Base-by-base conservation (phyloP, 2,113 vertebrate genomes). In the Hippoglossus stenolepis region DNA sequence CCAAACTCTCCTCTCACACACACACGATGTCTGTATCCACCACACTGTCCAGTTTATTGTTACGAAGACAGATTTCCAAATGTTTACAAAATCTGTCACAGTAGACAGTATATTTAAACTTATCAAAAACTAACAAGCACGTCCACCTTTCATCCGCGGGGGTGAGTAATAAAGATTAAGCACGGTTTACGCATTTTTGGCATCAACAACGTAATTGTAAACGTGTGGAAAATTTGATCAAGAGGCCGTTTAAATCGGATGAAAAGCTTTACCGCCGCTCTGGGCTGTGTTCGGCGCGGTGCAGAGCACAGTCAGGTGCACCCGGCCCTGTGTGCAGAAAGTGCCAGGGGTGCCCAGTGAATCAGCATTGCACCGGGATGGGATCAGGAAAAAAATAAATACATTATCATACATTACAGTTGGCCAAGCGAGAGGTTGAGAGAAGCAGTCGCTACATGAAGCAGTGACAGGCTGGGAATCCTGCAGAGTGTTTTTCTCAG, bases 1-100 rank as follows among this genome's bases (percentile, higher is more conserved):
- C 71, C 70, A 88, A 83, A 79, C 73, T 82, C 64, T 83, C 65
- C 72, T 65, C 72, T 88, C 85, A 54, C 45, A 56, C 72, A 64
- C 35, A 38, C 35, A 10, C 7, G 35, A 13, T 43, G 40, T 12
- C 10, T 11, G 10, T 43, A 43, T 43, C 40, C 40, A 43, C 40
- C 3, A 2, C 40, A 13, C 40, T 43, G 40, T 43, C 40, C 12
- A 13, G 10, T 43, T 12, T 12, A 13, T 43, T 43, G 40, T 13
- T 43, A 43, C 2, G 35, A 38, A 38, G 35, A 38, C 35, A 38
- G 10, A 43, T 43, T 43, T 43, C 11, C 11, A 43, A 43, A 13
- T 2, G 15, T 51, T 20, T 20, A 51, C 17, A 6, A 6, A 6
- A 18, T 51, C 47, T 17, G 8, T 51, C 18, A 51, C 47, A 5